These are phyloP conservation scores for Lasioglossum albipes DNA, from an alignment of 1,140 invertebrate genomes.

Conservation along the genomic window DNA sequence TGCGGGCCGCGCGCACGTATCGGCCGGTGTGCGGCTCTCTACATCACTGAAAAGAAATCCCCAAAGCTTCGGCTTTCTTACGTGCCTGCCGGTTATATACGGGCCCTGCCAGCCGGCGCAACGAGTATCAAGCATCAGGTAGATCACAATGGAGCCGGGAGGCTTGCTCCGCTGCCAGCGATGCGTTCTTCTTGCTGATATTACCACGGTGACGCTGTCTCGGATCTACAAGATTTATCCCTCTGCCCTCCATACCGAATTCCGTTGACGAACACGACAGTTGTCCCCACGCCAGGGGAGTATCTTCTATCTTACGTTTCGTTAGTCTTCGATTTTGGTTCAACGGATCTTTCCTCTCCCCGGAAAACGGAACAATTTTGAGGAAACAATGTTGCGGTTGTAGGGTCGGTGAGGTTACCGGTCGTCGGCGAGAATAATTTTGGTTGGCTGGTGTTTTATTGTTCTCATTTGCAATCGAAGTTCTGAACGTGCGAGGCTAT, in stretches of 20 bases:
- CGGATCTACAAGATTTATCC: too few relatives aligned
- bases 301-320: too few relatives aligned
- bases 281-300: too few relatives aligned
- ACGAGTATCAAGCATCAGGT: conserved; percentile 25
- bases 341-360: too few relatives aligned
- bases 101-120: not conserved
- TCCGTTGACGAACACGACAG: not conserved
- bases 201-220: not conserved
- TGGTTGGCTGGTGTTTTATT: not conserved
- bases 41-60: conserved; percentile 59
- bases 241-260: not conserved
- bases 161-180: not conserved
- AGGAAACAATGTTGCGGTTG: not conserved
- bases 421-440: not conserved
- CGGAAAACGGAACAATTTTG: not conserved
- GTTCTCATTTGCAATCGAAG: not conserved
- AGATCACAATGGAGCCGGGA: conserved; percentile 12
- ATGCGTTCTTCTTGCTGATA: not conserved
- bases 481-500: not conserved
- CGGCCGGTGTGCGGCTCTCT: conserved; percentile 13
- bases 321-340: too few relatives aligned
- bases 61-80: conserved; percentile 58
- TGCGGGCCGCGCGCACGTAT: conserved; percentile 12
- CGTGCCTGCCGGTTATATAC: conserved; percentile 35
- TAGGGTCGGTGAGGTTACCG: too few relatives aligned